A percentile compares a stretch with the other conserved stretches of the same genome.
Evolutionary conservation across 2,888 invertebrate species (phyloP).

Genomic region (Tetragonula carbonaria): DNA sequence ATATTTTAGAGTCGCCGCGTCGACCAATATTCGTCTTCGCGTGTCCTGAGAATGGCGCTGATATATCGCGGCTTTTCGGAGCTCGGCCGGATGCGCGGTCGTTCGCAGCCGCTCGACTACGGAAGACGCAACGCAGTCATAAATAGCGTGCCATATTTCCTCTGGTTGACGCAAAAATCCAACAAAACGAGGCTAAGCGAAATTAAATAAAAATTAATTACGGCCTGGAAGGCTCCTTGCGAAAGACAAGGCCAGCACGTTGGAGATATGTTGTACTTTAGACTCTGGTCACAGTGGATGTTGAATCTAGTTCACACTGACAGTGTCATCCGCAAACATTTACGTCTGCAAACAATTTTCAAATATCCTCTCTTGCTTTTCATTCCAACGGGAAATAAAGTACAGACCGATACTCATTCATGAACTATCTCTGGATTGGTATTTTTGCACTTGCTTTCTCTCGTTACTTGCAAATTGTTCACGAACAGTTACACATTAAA

Average conservation of each 20-base stretch:
- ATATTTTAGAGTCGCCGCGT: constrained; percentile 51
- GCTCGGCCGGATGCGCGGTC: constrained; percentile 26
- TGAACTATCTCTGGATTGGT: too few relatives aligned
- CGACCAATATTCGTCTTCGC: constrained; percentile 61
- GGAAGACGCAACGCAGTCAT: constrained; percentile 51
- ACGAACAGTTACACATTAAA: too few relatives aligned
- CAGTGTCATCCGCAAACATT: too few relatives aligned
- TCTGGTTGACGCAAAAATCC: constrained; percentile 11
- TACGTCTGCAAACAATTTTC: too few relatives aligned
- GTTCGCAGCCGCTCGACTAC: constrained; percentile 43
- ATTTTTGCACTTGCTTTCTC: too few relatives aligned
- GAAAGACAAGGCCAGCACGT: not conserved
- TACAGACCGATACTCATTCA: too few relatives aligned
- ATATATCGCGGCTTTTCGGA: constrained; percentile 57
- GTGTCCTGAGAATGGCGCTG: constrained; percentile 49
- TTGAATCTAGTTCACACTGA: too few relatives aligned
- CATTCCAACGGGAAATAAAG: too few relatives aligned
- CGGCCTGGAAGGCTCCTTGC: not conserved
- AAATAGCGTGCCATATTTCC: constrained; percentile 56
- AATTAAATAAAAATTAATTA: constrained; percentile 48
- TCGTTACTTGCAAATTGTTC: too few relatives aligned
- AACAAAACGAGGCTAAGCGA: constrained; percentile 21
- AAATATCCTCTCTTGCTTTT: too few relatives aligned
- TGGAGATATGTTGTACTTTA: too few relatives aligned
- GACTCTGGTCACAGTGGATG: not conserved